Evolutionary conservation across 2,888 invertebrate species (phyloP), one percentile per base, ranked within the genome.

Genomic region (Zele albiditarsus): DNA sequence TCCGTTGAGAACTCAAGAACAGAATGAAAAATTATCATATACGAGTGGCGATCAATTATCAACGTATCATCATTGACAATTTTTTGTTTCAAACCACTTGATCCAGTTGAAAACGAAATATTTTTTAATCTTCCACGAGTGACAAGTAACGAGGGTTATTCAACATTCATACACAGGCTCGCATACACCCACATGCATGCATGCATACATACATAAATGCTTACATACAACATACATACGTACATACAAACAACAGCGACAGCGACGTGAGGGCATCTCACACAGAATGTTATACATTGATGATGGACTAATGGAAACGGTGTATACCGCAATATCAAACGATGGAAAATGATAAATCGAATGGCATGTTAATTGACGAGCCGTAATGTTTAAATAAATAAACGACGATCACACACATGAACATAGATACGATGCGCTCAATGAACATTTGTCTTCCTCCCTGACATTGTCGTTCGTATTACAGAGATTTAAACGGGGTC

Each of bases 291-390:
- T 53, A 53, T 6, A 53, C 53, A 20, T 53, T 53, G 53, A 53
- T 53, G 53, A 53, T 53, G 53, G 20, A 53, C 53, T 53, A 53
- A 53, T 53, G 31, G 63, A 60, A 28, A 49, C 46, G 62, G 62
- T 28, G 65, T 53, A 6, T 27, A 65, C 57, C 63, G 42, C 62
- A 62, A 42, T 42, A 62, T 76, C 73, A 73, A 76, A 62, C 79
- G 76, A 73, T 53, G 53, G 80, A 78, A 81, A 79, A 79, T 77
- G 75, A 78, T 79, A 78, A 80, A 79, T 82, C 80, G 80, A 81
- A 76, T 81, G 78, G 74, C 81, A 79, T 83, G 82, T 63, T 88
- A 88, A 88, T 88, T 86, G 87, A 88, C 88, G 85, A 84, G 84
- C 79, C 83, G 83, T 84, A 84, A 80, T 42, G 62, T 63, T 84